Evolutionary conservation across 2,888 invertebrate genomes (phyloP).

Genomic region (Venustoraphidia nigricollis): DNA sequence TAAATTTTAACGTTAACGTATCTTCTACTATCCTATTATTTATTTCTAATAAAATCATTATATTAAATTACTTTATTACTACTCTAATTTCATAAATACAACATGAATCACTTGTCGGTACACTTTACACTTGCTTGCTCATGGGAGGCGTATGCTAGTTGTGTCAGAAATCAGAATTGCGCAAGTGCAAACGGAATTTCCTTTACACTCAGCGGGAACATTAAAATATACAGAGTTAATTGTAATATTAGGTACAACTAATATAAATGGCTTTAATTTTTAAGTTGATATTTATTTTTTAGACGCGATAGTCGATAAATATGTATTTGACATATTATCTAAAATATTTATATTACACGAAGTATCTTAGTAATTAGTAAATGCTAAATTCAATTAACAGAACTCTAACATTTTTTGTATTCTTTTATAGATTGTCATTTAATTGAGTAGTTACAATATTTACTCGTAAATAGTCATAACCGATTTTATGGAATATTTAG

Average conservation of each 20-base stretch:
- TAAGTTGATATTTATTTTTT: too few species aligned
- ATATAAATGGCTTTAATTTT: background rate
- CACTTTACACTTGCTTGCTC: conserved; percentile 14
- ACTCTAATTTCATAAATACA: conserved; percentile 8
- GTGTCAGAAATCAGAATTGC: conserved; percentile 4
- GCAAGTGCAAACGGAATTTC: conserved; percentile 1
- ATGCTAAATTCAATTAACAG: too few species aligned
- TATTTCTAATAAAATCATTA: conserved; percentile 94
- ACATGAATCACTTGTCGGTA: conserved; percentile 10
- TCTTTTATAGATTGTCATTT: too few species aligned
- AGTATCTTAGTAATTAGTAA: too few species aligned
- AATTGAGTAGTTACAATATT: too few species aligned
- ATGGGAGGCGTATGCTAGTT: conserved; percentile 18
- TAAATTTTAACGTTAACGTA: conserved; percentile 87
- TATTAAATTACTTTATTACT: conserved; percentile 20
- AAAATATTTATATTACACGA: too few species aligned
- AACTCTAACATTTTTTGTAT: too few species aligned
- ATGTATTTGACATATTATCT: too few species aligned
- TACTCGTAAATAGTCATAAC: too few species aligned
- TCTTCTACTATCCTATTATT: conserved; percentile 99
- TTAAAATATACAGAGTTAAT: background rate
- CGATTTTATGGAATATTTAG: background rate
- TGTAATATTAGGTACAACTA: background rate
- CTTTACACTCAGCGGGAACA: background rate
- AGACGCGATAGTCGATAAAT: too few species aligned